phyloP scores from a whole-genome alignment of 2,888 invertebrate genomes.

The Acholoe squamosa region DNA sequence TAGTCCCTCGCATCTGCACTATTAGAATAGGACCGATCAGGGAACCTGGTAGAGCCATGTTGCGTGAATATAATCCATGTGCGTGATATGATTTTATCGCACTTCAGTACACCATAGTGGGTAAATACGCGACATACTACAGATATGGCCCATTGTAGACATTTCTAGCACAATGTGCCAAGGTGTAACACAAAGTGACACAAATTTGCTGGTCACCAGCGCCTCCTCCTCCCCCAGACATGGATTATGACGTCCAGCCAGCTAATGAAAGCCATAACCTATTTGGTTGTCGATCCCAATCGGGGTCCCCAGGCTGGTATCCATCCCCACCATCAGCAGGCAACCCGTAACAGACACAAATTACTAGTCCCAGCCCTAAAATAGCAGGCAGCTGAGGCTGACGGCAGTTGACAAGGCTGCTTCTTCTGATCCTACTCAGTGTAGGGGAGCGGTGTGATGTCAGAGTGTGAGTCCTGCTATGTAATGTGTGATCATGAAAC shows the following conservation, averaged over 20 bases:
- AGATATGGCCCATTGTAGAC: too few relatives aligned
- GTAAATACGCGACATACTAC: too few relatives aligned
- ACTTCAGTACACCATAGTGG: too few relatives aligned
- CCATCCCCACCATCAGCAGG: neutral
- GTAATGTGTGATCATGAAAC: too few relatives aligned
- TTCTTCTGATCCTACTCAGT: neutral
- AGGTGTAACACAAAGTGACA: too few relatives aligned
- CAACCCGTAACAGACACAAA: slow-evolving; percentile 13
- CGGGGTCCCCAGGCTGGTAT: neutral
- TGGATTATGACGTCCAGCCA: neutral
- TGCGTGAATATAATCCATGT: too few relatives aligned
- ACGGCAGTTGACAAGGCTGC: neutral
- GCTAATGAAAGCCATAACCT: neutral
- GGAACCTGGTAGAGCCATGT: too few relatives aligned
- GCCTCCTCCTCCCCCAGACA: neutral
- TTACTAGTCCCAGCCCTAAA: neutral
- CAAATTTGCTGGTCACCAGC: neutral
- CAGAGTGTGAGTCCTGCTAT: too few relatives aligned
- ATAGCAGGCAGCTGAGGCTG: neutral
- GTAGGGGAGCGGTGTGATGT: neutral
- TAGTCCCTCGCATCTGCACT: too few relatives aligned
- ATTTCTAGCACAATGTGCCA: neutral
- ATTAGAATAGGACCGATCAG: too few relatives aligned
- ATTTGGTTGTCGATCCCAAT: slow-evolving; percentile 10
- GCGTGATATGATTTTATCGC: too few relatives aligned